Base-by-base conservation (phyloP, 1,140 invertebrate species). In the Neelides sp. region DNA sequence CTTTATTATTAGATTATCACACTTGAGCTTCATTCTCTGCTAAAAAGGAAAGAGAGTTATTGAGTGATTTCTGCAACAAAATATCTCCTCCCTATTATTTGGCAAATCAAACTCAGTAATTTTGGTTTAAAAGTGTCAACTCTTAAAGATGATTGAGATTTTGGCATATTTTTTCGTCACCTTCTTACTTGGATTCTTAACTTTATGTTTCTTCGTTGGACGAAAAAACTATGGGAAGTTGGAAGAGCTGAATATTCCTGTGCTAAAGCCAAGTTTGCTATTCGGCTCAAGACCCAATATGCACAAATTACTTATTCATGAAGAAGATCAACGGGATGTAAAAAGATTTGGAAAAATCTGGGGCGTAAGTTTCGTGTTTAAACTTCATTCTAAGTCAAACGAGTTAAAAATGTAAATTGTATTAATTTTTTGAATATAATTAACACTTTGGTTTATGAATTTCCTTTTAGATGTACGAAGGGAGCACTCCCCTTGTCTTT, bases 281-380 rank as follows among this genome's bases (percentile, higher is more conserved):
- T 27, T 53, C 15, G 56, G 56, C 1, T 54, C 52, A 35, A 15
- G 30, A 17, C 22, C 30, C 0, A 26, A 47, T 39, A 19, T 48
- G 1, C 37, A 58, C 32, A 54, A 54, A 30, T 24, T 27, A 12
- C 28, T 58, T 3, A 17, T 19, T 10, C 45, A 48, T 37, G 43
- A 48, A 10, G n/a, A 52, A 8, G 56, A 58, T 35, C 7, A 30
- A 2, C 35, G 48, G 5, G 36, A 47, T 23, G 28, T 35, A n/a
- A 43, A 44, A n/a, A 54, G 54, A 41, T 42, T 41, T 45, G 56
- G 56, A 37, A 19, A 27, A 13, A 39, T 58, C 45, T 54, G 12
- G 26, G 56, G 56, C 37, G 56, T 54, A 51, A 54, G 20, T 1
- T 48, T n/a, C n/a, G 17, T 17, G 23, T 28, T 17, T 46, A 5